Evolutionary conservation across 2,888 invertebrate species (phyloP).

Genomic region (Hydropsyche betteni): DNA sequence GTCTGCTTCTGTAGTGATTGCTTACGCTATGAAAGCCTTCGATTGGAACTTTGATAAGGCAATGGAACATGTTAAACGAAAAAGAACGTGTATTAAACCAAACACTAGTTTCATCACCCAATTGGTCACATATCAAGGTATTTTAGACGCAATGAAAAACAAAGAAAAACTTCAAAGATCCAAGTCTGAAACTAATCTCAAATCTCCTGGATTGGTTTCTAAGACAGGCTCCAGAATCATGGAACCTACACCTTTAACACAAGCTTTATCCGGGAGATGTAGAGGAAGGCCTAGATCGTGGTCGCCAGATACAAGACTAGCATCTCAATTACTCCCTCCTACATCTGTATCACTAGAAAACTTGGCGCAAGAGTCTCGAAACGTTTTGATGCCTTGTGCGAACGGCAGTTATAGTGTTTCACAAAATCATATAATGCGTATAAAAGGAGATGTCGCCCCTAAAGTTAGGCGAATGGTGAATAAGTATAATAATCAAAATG

Average conservation of each 20-base stretch:
- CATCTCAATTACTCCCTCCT: constrained; percentile 69
- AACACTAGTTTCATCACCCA: constrained; percentile 95
- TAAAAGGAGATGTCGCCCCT: constrained; percentile 72
- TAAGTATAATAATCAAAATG: constrained; percentile 72
- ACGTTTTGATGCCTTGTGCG: constrained; percentile 85
- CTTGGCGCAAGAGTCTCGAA: constrained; percentile 73
- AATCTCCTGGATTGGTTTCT: constrained; percentile 70
- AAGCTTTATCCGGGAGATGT: constrained; percentile 64
- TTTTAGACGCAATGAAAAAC: constrained; percentile 95
- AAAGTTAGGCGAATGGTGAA: constrained; percentile 77
- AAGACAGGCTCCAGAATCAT: constrained; percentile 67
- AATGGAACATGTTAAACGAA: constrained; percentile 87
- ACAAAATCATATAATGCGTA: constrained; percentile 87
- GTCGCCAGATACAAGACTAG: constrained; percentile 75
- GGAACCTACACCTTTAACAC: constrained; percentile 70
- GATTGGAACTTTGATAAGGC: constrained; percentile 93
- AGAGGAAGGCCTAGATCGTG: constrained; percentile 73
- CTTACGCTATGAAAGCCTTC: constrained; percentile 98
- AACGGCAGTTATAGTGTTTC: constrained; percentile 91
- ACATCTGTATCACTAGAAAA: constrained; percentile 76
- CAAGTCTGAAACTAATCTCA: constrained; percentile 91
- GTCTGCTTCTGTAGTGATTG: constrained; percentile 97
- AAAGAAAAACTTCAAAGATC: constrained; percentile 91
- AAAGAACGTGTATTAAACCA: constrained; percentile 93
- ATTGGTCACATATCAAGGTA: constrained; percentile 95